Conservation (phyloP, 2,113 vertebrate genomes). For the human region DNA sequence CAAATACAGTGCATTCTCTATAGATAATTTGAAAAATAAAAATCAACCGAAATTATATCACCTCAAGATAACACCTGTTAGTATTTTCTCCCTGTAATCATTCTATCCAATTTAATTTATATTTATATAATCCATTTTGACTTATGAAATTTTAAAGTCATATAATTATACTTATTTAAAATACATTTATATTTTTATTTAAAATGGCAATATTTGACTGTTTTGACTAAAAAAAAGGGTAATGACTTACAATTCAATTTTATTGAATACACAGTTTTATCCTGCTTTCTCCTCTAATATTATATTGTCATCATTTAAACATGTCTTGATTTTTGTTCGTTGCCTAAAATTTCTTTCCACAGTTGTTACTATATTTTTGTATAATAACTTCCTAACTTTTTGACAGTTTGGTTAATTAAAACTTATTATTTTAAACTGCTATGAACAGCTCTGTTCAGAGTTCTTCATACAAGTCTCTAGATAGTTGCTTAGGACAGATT, state of each 20-base stretch:
- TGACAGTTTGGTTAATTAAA: not conserved
- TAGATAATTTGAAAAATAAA: not conserved
- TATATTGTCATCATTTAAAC: not conserved
- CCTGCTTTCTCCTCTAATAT: not conserved
- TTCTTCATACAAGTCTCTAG: not conserved
- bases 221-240: not conserved
- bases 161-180: not conserved
- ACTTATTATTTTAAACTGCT: not conserved
- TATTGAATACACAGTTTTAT: not conserved
- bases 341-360: not conserved
- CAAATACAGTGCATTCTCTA: not conserved
- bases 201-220: not conserved
- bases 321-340: not conserved
- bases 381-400: not conserved
- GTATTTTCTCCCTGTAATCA: not conserved
- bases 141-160: not conserved
- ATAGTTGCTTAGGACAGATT: not conserved
- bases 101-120: not conserved
- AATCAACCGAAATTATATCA: not conserved
- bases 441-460: not conserved
- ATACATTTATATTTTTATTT: not conserved
- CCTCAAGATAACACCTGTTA: not conserved
- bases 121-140: not conserved
- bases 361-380: not conserved
- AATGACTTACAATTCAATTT: not conserved